Evolutionary conservation across 2,797 vertebrate genomes (phyloP).

Genomic region (Synaphobranchus kaupii): DNA sequence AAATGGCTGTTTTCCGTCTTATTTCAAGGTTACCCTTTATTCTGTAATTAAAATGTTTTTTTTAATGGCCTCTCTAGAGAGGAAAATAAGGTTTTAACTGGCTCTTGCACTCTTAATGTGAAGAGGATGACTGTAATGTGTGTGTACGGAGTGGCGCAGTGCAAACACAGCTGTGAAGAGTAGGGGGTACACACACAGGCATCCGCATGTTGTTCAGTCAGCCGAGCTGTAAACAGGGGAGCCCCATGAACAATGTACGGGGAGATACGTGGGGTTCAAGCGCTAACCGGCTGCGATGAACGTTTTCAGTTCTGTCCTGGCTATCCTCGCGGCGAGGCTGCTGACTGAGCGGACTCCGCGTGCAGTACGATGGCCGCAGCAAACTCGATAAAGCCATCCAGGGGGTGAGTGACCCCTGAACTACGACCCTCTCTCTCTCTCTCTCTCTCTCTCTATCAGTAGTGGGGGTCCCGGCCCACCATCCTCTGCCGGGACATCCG

Average conservation of each 20-base stretch:
- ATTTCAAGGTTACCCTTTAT: neutral
- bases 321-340: neutral
- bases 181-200: neutral
- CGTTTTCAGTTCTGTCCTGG: neutral
- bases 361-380: no score
- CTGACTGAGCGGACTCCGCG: no score
- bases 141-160: neutral
- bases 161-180: neutral
- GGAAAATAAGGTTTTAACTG: neutral
- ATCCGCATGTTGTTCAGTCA: constrained; percentile 41
- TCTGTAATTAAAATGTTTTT: neutral
- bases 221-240: constrained; percentile 56
- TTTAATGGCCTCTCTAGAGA: neutral
- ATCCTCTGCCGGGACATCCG: neutral
- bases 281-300: neutral
- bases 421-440: no score
- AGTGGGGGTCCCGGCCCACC: neutral
- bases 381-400: no score
- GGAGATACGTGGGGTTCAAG: constrained; percentile 27
- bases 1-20: neutral
- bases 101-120: neutral
- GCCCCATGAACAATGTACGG: constrained; percentile 62
- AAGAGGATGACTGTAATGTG: neutral
- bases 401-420: no score
- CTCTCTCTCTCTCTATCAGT: no score